These are phyloP conservation scores for Rhamnusium bicolor DNA, from an alignment of 2,888 invertebrate genomes.

Conservation along the genomic window DNA sequence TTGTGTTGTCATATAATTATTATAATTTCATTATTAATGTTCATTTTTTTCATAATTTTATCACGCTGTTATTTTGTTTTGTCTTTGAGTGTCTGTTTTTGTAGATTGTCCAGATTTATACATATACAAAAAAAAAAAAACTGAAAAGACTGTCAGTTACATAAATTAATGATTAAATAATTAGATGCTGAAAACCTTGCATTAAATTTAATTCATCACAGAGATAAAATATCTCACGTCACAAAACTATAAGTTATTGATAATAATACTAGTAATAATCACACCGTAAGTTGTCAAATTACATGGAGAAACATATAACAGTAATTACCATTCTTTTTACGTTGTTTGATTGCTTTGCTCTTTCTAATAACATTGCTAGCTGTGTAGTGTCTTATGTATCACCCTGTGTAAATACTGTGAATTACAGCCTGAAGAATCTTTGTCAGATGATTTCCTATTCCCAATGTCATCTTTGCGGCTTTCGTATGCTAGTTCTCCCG, in stretches of 20 bases:
- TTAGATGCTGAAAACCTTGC: too few species aligned
- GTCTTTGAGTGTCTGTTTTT: neutral
- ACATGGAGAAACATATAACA: too few species aligned
- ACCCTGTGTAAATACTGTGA: conserved; percentile 46
- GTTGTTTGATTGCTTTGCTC: neutral
- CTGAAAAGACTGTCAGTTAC: neutral
- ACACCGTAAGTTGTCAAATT: too few species aligned
- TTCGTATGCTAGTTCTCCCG: conserved; percentile 96
- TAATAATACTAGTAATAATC: too few species aligned
- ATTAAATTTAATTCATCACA: too few species aligned
- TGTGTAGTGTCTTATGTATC: conserved; percentile 25
- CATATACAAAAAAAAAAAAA: neutral
- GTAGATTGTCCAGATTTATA: conserved; percentile 1
- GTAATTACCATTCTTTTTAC: neutral
- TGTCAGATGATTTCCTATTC: conserved; percentile 99
- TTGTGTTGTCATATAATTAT: neutral
- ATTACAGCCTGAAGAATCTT: conserved; percentile 93
- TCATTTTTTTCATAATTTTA: neutral
- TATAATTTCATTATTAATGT: conserved; percentile 11
- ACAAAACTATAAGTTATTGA: too few species aligned
- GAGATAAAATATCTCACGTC: too few species aligned
- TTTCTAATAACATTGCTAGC: conserved; percentile 16
- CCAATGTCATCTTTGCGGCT: conserved; percentile 96
- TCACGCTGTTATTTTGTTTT: neutral
- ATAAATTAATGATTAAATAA: too few species aligned